Evolutionary conservation across 2,113 vertebrate genomes (phyloP), one percentile per base, ranked within the genome.

Genomic region (Hippocampus zosterae): DNA sequence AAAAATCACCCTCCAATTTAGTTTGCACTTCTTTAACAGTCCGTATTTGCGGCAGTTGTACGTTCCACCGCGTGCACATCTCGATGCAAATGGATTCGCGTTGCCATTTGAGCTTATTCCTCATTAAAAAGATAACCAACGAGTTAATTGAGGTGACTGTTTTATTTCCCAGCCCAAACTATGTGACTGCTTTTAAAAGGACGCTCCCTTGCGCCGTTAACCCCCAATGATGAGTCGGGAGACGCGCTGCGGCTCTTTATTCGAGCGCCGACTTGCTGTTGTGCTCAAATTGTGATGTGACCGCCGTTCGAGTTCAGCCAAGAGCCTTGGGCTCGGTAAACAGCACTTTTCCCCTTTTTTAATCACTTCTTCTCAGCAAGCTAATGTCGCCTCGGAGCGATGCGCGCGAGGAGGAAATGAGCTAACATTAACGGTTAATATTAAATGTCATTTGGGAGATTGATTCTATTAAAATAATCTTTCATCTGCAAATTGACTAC

Each of bases 141-240:
- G 74, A 71, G 75, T 82, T 81, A 80, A 85, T 85, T 83, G 82
- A 67, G 56, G 70, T 72, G 82, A 78, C 72, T 72, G 66, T 75
- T 81, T 78, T 69, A 75, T 71, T 81, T 60, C 68, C 40, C 69
- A 72, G 79, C 66, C n/a, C 67, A 57, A 62, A 62, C 76, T 53
- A 62, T 70, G 70, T 64, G 41, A 55, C 71, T 66, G 66, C 75
- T 72, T 61, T 79, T 75, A 72, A 86, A 81, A 85, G 79, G 65
- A 69, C 53, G 71, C 75, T 84, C 70, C 74, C 67, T n/a, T 74
- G 72, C 69, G 73, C 65, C 67, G 74, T 81, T 87, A 83, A 84
- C 81, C 84, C 63, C 40, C 23, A 33, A 50, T 74, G 82, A 88
- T 84, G 87, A 88, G 83, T 83, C 86, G 33, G 82, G 83, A 70